A percentile compares a stretch with the other conserved stretches of the same genome.
phyloP scores from a whole-genome alignment of 2,113 vertebrate genomes.

The Syngnathus scovelli region DNA sequence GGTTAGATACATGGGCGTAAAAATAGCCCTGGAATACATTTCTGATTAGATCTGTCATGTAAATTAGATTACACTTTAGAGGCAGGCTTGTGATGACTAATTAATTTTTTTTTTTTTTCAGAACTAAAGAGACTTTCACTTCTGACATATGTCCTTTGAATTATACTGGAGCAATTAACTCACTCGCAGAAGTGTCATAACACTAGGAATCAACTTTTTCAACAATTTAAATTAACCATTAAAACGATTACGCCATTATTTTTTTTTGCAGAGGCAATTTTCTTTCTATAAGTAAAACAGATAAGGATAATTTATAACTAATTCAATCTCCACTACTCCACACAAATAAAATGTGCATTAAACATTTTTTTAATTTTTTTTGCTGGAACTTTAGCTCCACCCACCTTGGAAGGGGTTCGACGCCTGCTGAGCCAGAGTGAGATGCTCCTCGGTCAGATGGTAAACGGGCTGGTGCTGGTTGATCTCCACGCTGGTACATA shows the following conservation, averaged over 20 bases:
- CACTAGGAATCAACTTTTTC: no score
- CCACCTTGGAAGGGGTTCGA: slow-evolving; percentile 94
- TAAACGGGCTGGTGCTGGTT: slow-evolving; percentile 98
- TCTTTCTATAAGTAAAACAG: no score
- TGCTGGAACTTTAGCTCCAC: neutral
- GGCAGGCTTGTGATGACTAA: neutral
- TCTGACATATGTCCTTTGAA: neutral
- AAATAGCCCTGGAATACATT: neutral
- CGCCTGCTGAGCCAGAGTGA: slow-evolving; percentile 90
- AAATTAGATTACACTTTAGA: neutral
- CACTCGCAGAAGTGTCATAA: no score
- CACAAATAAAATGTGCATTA: neutral
- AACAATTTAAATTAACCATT: no score
- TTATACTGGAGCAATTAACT: neutral
- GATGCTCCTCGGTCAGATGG: slow-evolving; percentile 93
- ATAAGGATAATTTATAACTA: neutral
- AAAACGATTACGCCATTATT: no score
- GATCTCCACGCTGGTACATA: slow-evolving; percentile 99
- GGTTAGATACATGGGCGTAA: neutral
- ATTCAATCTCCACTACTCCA: neutral
- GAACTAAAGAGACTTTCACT: neutral
- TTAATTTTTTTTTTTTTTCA: neutral
- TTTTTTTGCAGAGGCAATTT: no score
- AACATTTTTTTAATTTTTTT: neutral
- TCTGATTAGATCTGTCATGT: neutral